Evolutionary conservation across 2,888 invertebrate species (phyloP).

Genomic region (Coremacera marginata): DNA sequence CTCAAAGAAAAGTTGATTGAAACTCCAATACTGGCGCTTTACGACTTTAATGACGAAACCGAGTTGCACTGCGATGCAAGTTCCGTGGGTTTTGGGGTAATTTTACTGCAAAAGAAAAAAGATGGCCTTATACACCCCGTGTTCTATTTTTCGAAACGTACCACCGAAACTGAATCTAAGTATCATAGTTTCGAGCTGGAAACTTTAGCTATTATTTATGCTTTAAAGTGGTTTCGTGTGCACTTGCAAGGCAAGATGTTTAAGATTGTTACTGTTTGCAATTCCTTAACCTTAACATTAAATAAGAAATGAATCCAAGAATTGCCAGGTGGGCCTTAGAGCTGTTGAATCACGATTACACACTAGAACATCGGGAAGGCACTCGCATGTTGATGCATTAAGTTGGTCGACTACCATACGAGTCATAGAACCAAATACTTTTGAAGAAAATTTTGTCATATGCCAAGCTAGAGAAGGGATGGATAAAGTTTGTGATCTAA

Average conservation of each 20-base stretch:
- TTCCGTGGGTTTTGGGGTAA: conserved; percentile 55
- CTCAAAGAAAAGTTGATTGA: conserved; percentile 40
- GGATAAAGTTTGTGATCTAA: conserved; percentile 25
- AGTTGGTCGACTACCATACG: neutral
- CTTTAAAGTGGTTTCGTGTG: conserved; percentile 16
- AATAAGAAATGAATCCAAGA: neutral
- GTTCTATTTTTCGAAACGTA: conserved; percentile 58
- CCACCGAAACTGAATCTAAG: conserved; percentile 52
- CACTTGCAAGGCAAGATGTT: conserved; percentile 1
- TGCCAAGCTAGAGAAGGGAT: conserved; percentile 28
- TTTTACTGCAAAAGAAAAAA: conserved; percentile 54
- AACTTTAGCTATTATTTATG: conserved; percentile 36
- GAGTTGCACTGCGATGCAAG: conserved; percentile 63
- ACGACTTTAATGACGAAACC: conserved; percentile 56
- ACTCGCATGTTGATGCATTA: conserved; percentile 8
- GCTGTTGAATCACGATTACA: neutral
- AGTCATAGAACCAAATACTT: neutral
- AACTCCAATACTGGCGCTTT: conserved; percentile 47
- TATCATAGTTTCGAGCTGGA: conserved; percentile 56
- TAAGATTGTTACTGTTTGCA: conserved; percentile 4
- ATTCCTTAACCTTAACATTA: neutral
- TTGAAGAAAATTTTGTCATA: neutral
- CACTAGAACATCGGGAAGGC: neutral
- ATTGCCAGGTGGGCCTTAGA: conserved; percentile 4
- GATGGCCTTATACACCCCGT: conserved; percentile 45